phyloP scores from a whole-genome alignment of 2,113 vertebrate species.

The Proterorhinus semilunaris region DNA sequence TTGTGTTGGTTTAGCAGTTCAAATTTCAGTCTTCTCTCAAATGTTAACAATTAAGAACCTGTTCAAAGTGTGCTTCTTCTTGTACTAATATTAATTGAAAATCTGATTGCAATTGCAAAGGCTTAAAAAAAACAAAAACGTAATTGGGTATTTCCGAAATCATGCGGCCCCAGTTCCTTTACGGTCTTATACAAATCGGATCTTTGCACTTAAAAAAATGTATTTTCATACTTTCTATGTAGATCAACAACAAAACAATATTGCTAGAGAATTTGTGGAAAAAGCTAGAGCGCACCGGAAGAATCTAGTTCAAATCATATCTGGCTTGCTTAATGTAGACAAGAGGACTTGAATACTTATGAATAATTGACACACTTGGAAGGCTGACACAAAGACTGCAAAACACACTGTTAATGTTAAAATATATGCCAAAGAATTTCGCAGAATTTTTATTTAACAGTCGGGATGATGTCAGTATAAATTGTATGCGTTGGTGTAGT shows the following conservation, averaged over 20 bases:
- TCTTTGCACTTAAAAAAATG: too few relatives aligned
- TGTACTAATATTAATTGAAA: constrained; percentile 36
- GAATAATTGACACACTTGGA: constrained; percentile 46
- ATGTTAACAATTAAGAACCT: too few relatives aligned
- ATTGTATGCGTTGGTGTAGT: not conserved
- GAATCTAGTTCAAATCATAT: too few relatives aligned
- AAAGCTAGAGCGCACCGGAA: constrained; percentile 23
- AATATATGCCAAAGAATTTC: constrained; percentile 50
- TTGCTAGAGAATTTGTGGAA: constrained; percentile 54
- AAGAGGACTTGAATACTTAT: not conserved
- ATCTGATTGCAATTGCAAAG: not conserved
- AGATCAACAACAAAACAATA: constrained; percentile 40
- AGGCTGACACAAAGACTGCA: constrained; percentile 60
- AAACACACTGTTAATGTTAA: constrained; percentile 59
- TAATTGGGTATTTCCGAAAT: too few relatives aligned
- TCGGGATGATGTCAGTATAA: not conserved
- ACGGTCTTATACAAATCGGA: too few relatives aligned
- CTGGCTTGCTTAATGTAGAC: constrained; percentile 14
- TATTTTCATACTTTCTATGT: too few relatives aligned
- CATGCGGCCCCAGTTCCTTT: too few relatives aligned
- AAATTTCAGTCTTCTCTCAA: too few relatives aligned
- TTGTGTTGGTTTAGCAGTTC: too few relatives aligned
- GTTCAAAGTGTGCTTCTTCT: too few relatives aligned
- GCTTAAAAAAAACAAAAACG: constrained; percentile 5
- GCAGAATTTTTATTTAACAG: constrained; percentile 61